Base-by-base conservation (phyloP, 1,140 invertebrate genomes). In the Hestina assimilis region DNA sequence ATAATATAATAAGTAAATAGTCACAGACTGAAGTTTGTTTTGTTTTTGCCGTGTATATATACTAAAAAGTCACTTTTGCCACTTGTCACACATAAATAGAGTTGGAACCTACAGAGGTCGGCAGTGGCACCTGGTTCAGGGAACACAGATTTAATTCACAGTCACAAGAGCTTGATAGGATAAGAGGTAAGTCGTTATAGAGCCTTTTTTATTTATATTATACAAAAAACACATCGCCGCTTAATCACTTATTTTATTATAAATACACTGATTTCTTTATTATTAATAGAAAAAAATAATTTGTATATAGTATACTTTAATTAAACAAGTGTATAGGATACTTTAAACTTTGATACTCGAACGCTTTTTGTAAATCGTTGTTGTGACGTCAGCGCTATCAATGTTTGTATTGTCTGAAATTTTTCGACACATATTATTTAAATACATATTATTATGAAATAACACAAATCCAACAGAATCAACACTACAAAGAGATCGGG, bases 111-210 rank as follows among this genome's bases (percentile, higher is more conserved):
- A 83, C 87, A 65, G 86, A 89, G 73, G 86, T 89, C 72, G 87
- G 89, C 83, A 89, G 89, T 82, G 89, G 89, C 74, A 89, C 89
- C 70, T 90, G 91, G 85, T 91, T 89, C 87, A 90, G 90, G 90
- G 90, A 90, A 68, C 90, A 91, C 84, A 90, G 90, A 75, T 84
- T 82, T 89, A 90, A 89, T 83, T 91, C 91, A 83, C 89, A 90
- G 78, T 91, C 90, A 59, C 90, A 89, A 83, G 90, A 91, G 70
- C 89, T 89, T 75, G 83, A 89, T 77, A 84, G 72, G 63, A 75
- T 83, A 58, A 70, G 76, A 88, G 89, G 89, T 89, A 75, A 89
- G 87, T 76, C 51, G 66, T 42, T 33, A 12, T 26, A 12, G 19
- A 12, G 26, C 40, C 14, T 58, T 43, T 29, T 14, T 11, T 35